Conservation (phyloP, 2,113 vertebrate genomes). For the Thryonomys swinderianus region DNA sequence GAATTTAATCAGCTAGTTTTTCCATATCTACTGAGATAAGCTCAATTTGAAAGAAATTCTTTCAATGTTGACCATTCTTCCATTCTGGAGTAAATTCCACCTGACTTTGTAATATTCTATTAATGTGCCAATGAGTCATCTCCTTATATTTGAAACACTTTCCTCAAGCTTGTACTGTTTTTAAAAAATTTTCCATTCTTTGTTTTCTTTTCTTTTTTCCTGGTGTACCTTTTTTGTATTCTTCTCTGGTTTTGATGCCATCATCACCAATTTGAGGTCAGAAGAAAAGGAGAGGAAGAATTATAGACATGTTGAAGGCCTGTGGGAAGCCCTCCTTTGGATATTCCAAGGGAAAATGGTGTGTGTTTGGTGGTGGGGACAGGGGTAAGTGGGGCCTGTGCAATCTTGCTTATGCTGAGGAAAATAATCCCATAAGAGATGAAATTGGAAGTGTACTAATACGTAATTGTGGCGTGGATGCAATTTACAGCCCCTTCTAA, state of each 20-base stretch:
- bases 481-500: conserved; percentile 59
- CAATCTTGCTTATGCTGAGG: background rate
- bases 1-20: background rate
- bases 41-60: too few species aligned
- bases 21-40: background rate
- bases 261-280: background rate
- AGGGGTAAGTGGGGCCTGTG: background rate
- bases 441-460: background rate
- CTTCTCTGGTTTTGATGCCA: too few species aligned
- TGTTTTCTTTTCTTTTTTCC: too few species aligned
- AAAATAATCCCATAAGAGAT: background rate
- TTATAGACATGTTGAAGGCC: background rate
- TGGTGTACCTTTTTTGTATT: too few species aligned
- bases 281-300: background rate
- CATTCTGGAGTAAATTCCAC: background rate
- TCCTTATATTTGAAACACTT: background rate
- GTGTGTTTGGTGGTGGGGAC: background rate
- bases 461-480: conserved; percentile 22
- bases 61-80: background rate
- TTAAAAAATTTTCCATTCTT: too few species aligned
- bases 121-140: background rate
- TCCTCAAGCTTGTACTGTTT: too few species aligned
- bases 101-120: background rate
- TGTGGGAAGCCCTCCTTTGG: background rate
- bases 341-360: background rate